Conservation (phyloP, 2,113 vertebrate species). For the Indri indri region DNA sequence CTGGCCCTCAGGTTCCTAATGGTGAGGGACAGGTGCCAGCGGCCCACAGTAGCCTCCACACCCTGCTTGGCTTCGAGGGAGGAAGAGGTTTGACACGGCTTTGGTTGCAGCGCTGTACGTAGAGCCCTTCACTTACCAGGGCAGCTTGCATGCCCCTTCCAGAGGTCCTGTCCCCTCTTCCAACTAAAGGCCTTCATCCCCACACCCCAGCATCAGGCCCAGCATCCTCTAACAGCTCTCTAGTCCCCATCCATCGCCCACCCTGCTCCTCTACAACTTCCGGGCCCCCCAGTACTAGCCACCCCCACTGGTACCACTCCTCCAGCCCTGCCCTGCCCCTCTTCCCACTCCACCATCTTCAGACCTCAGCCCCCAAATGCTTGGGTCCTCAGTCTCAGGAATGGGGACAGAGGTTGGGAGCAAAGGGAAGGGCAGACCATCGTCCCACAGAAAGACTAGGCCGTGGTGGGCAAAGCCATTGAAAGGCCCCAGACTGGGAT, state of each 20-base stretch:
- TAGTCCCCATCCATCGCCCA: neutral
- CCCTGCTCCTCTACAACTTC: neutral
- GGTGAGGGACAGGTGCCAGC: too few species aligned
- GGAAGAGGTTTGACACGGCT: neutral
- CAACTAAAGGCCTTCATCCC: neutral
- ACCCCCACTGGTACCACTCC: neutral
- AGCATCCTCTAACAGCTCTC: neutral
- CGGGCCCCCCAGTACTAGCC: neutral
- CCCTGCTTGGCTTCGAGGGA: neutral
- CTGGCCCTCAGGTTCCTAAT: neutral
- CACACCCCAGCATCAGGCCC: neutral
- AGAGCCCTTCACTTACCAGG: neutral
- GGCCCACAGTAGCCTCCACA: neutral
- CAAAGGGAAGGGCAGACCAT: neutral
- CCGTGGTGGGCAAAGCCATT: too few species aligned
- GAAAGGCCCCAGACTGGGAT: neutral
- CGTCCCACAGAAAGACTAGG: neutral
- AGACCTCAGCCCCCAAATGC: neutral
- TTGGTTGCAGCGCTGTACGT: too few species aligned
- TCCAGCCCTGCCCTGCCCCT: neutral
- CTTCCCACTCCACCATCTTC: neutral
- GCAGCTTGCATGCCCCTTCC: neutral
- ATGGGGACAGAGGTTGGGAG: neutral
- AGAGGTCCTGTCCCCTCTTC: accelerated
- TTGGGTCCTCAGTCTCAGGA: neutral